Percentiles rank a stretch among this genome's conserved stretches.
Conservation (phyloP, 2,888 invertebrate species). For the Napeogenes sylphis region DNA sequence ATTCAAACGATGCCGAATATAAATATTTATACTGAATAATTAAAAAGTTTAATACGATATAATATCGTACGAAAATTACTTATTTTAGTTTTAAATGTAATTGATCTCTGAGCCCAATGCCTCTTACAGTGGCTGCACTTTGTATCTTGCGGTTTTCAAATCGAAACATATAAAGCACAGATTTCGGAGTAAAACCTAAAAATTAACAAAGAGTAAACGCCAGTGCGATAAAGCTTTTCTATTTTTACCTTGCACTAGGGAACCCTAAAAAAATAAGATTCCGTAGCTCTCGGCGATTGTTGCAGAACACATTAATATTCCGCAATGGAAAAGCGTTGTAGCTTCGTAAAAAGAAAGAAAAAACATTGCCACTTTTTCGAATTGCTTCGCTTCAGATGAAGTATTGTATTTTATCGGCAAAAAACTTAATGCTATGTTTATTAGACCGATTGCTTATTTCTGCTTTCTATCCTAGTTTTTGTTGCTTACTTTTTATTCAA, state of each 20-base stretch:
- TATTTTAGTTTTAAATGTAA: neutral
- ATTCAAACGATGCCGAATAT: constrained; percentile 11
- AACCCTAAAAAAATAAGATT: constrained; percentile 30
- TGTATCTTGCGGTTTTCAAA: neutral
- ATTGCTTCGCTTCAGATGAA: constrained; percentile 29
- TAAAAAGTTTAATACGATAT: too few relatives aligned
- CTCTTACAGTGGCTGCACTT: too few relatives aligned
- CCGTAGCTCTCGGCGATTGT: constrained; percentile 29
- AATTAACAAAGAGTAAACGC: constrained; percentile 20
- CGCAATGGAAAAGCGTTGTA: constrained; percentile 26
- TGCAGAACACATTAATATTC: constrained; percentile 30
- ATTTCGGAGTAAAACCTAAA: constrained; percentile 16
- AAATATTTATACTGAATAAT: too few relatives aligned
- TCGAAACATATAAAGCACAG: neutral
- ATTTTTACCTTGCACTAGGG: constrained; percentile 25
- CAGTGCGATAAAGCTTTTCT: constrained; percentile 16
- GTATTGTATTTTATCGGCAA: constrained; percentile 29
- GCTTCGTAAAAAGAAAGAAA: constrained; percentile 22
- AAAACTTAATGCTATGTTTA: constrained; percentile 27
- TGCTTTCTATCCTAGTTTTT: constrained; percentile 8
- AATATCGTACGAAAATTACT: too few relatives aligned
- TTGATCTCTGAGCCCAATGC: neutral
- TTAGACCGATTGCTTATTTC: constrained; percentile 24
- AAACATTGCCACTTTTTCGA: constrained; percentile 28
- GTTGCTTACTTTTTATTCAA: neutral